Evolutionary conservation across 2,797 vertebrate species (phyloP), one percentile per base, ranked within the genome.

Genomic region (Perdix hodgsoniae): DNA sequence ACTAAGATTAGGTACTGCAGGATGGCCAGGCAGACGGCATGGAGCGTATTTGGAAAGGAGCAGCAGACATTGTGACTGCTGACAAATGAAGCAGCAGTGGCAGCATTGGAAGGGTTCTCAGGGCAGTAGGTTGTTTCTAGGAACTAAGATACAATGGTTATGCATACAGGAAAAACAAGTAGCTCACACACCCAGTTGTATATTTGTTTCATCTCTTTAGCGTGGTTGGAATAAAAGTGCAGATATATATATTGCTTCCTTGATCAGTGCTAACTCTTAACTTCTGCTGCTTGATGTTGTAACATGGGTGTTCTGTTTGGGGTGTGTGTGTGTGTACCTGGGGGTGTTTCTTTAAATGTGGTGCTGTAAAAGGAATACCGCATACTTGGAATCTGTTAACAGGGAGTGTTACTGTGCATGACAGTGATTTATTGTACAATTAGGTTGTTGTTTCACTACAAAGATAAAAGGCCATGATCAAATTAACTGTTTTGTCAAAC

Each of bases 311-410:
- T 26, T 83, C 50, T 84, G 3, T 87, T 29, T 60, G 57, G 5
- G 44, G 4, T 2, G 15, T 33, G 19, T 29, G 19, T 29, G 10
- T 0, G 0, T 14, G 16, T 17, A 4, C n/a, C 69, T 72, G 49
- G 16, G 19, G 39, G 10, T 42, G 10, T 65, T 70, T 52, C 70
- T 66, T 66, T 35, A 56, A 82, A 76, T 59, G 0, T 0, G 45
- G 1, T 37, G 14, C 29, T 81, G 44, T 49, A 92, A 56, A 83
- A 91, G 54, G 33, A 40, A 7, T 31, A 1, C 11, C 45, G 22
- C 3, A 2, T n/a, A 26, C 1, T 5, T 74, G 49, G 39, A 35
- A 76, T 91, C 42, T 67, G 4, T 52, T 79, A 59, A 27, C 35
- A 54, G 26, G 26, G 10, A 42, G 8, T 14, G 16, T 69, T 82